Percentiles rank a stretch among this genome's conserved stretches.
Conservation (phyloP, 1,140 invertebrate species). For the Aphelinus certus region DNA sequence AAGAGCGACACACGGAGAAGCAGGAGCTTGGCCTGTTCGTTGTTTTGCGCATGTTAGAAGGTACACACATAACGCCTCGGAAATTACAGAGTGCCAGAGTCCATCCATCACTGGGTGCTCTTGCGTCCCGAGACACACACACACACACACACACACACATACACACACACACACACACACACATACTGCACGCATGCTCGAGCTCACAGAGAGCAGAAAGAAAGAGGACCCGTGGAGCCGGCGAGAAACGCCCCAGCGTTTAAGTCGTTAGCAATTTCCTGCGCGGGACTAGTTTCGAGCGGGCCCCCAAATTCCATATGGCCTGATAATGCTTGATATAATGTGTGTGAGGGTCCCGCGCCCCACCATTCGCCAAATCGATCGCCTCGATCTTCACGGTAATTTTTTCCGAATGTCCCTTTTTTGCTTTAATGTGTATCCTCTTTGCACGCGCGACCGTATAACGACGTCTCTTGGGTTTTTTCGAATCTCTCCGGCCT, state of each 20-base stretch:
- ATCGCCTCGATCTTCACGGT: slow-evolving; percentile 43
- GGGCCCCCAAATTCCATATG: slow-evolving; percentile 64
- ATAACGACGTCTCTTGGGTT: too few relatives aligned
- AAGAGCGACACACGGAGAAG: slow-evolving; percentile 39
- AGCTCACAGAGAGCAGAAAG: neutral
- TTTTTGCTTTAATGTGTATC: too few relatives aligned
- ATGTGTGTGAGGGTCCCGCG: neutral
- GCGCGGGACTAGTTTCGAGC: slow-evolving; percentile 59
- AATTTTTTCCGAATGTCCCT: slow-evolving; percentile 42
- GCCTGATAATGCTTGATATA: slow-evolving; percentile 55
- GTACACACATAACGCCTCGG: slow-evolving; percentile 63
- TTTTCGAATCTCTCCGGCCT: too few relatives aligned
- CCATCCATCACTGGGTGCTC: slow-evolving; percentile 59
- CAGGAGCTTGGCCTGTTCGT: slow-evolving; percentile 6
- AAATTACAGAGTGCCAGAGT: slow-evolving; percentile 61
- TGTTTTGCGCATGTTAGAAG: slow-evolving; percentile 55
- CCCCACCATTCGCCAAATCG: slow-evolving; percentile 43
- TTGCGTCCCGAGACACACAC: slow-evolving; percentile 13
- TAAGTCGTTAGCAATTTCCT: slow-evolving; percentile 68
- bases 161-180: neutral
- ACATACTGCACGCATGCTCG: too few relatives aligned
- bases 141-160: neutral
- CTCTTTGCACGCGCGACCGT: too few relatives aligned
- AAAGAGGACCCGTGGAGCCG: slow-evolving; percentile 43
- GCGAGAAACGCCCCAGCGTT: slow-evolving; percentile 61